These are phyloP conservation scores for Albula glossodonta DNA, from an alignment of 2,113 vertebrate genomes.

Conservation along the genomic window DNA sequence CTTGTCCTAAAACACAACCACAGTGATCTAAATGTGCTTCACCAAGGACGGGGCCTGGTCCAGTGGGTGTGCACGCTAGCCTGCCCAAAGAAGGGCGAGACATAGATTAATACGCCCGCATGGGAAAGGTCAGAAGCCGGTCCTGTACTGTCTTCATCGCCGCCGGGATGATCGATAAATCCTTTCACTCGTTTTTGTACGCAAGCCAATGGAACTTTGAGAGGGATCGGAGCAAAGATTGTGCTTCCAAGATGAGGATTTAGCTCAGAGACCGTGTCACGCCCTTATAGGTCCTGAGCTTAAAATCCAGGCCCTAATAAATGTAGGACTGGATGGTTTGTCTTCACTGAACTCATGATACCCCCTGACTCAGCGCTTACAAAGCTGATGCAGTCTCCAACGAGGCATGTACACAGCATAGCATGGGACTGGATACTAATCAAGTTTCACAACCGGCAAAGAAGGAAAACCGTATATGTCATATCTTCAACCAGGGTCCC, in stretches of 20 bases:
- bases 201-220: constrained; percentile 33
- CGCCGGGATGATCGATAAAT: constrained; percentile 28
- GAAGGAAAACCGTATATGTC: neutral
- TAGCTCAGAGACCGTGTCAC: constrained; percentile 27
- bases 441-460: neutral
- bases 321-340: neutral
- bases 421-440: neutral
- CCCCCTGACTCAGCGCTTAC: neutral
- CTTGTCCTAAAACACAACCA: neutral
- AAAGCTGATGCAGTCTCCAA: neutral
- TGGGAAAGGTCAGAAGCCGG: constrained; percentile 34
- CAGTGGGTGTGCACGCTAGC: neutral
- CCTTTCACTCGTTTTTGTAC: constrained; percentile 24
- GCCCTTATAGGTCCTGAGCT: neutral
- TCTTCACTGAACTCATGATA: neutral
- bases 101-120: constrained; percentile 27
- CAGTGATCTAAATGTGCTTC: constrained; percentile 12
- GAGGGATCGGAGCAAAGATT: constrained; percentile 1
- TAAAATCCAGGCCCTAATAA: constrained; percentile 10
- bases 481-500: neutral
- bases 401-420: neutral
- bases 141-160: constrained; percentile 32
- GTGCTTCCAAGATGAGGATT: constrained; percentile 37
- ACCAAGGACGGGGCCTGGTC: constrained; percentile 24
- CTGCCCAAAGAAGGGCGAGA: constrained; percentile 2